A percentile compares a stretch with the other conserved stretches of the same genome.
phyloP scores from a whole-genome alignment of 2,888 invertebrate species.

The Heliconius ethilla region DNA sequence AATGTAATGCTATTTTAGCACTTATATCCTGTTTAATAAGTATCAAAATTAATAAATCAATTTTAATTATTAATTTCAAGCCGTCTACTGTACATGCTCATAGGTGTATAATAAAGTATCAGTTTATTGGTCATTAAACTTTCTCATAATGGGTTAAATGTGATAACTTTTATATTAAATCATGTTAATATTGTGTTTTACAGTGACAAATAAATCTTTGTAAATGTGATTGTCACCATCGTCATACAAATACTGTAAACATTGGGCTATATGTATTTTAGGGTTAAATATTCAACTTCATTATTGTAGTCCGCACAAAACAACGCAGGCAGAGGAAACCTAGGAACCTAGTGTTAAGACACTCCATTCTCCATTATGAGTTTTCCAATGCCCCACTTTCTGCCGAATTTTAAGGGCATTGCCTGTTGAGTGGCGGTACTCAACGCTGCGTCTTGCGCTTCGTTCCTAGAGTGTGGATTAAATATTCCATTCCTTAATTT shows the following conservation, averaged over 20 bases:
- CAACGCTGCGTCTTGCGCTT: too few relatives aligned
- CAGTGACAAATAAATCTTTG: conserved; percentile 22
- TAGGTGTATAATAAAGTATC: conserved; percentile 45
- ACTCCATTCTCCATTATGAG: too few relatives aligned
- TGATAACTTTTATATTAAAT: conserved; percentile 42
- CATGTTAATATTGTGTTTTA: conserved; percentile 37
- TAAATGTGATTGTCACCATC: background rate
- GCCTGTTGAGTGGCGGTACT: too few relatives aligned
- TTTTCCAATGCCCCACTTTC: too few relatives aligned
- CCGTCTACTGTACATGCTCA: conserved; percentile 36
- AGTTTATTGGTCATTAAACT: conserved; percentile 44
- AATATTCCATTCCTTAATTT: too few relatives aligned
- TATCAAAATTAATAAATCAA: conserved; percentile 20
- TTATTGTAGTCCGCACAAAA: too few relatives aligned
- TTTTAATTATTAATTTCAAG: conserved; percentile 17
- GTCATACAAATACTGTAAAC: background rate
- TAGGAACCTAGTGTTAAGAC: too few relatives aligned
- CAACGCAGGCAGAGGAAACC: too few relatives aligned
- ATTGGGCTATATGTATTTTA: background rate
- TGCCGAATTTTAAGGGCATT: too few relatives aligned
- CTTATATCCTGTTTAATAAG: conserved; percentile 10
- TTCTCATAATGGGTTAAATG: conserved; percentile 43
- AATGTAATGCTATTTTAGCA: background rate
- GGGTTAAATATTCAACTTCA: background rate
- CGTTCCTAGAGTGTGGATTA: too few relatives aligned